Evolutionary conservation across 2,113 vertebrate species (phyloP).

Genomic region (Saguinus imperator): DNA sequence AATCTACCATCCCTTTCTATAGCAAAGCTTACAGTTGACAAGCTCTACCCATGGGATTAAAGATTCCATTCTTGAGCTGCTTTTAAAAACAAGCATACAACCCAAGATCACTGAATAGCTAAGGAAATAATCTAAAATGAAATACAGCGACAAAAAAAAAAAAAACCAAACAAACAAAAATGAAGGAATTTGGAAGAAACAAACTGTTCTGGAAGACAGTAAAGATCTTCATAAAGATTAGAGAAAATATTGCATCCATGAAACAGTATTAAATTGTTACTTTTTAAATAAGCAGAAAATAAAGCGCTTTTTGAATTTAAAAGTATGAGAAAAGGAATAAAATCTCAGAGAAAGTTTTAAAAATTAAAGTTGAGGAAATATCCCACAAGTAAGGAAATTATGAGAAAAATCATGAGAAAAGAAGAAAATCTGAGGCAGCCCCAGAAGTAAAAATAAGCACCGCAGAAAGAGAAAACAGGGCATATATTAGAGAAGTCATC

Average conservation of each 20-base stretch:
- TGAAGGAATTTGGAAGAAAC: background rate
- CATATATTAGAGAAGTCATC: background rate
- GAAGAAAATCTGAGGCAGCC: background rate
- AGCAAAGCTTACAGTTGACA: background rate
- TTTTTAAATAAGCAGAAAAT: background rate
- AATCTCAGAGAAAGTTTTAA: background rate
- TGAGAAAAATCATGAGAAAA: background rate
- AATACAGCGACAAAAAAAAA: background rate
- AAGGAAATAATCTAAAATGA: background rate
- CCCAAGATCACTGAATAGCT: background rate
- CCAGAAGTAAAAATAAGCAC: background rate
- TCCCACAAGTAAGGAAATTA: background rate
- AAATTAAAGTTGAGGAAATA: background rate
- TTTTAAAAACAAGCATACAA: background rate
- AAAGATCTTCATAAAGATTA: background rate
- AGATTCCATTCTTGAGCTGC: background rate
- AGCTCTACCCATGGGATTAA: background rate
- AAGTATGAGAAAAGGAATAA: background rate
- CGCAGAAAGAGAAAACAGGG: background rate
- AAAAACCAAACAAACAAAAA: background rate
- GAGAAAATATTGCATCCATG: background rate
- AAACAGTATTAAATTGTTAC: background rate
- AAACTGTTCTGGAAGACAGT: background rate
- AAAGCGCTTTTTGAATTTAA: background rate
- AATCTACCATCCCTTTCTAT: background rate